These are phyloP conservation scores for Epinephelus fuscoguttatus DNA, from an alignment of 2,113 vertebrate genomes.

Conservation along the genomic window DNA sequence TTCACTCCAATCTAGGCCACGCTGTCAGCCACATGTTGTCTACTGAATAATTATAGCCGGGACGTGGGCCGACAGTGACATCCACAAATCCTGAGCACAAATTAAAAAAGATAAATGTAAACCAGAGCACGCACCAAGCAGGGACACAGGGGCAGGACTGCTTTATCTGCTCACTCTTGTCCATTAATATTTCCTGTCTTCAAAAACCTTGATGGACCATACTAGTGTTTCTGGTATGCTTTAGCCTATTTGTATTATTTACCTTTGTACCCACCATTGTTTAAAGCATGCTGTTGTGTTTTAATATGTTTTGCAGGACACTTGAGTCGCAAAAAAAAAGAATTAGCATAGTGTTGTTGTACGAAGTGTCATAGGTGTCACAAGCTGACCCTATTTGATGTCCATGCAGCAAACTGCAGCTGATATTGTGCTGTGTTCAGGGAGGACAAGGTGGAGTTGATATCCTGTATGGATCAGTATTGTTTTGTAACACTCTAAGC, in stretches of 20 bases:
- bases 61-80: slow-evolving; percentile 21
- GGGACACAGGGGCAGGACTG: background rate
- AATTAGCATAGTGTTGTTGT: background rate
- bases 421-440: no score
- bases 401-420: no score
- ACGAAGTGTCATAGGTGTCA: background rate
- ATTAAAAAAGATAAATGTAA: slow-evolving; percentile 54
- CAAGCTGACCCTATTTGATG: background rate
- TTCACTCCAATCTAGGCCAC: slow-evolving; percentile 48
- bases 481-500: background rate
- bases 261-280: background rate
- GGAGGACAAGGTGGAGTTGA: background rate
- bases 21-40: slow-evolving; percentile 42
- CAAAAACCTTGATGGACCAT: background rate
- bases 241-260: background rate
- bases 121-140: background rate
- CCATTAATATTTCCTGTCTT: slow-evolving; percentile 25
- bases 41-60: slow-evolving; percentile 35
- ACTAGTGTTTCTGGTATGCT: background rate
- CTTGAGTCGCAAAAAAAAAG: no score
- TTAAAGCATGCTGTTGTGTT: background rate
- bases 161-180: slow-evolving; percentile 19
- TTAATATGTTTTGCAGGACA: background rate
- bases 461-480: background rate
- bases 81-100: slow-evolving; percentile 30